These are phyloP conservation scores for Globia sparganii DNA, from an alignment of 2,888 invertebrate species.

Conservation along the genomic window DNA sequence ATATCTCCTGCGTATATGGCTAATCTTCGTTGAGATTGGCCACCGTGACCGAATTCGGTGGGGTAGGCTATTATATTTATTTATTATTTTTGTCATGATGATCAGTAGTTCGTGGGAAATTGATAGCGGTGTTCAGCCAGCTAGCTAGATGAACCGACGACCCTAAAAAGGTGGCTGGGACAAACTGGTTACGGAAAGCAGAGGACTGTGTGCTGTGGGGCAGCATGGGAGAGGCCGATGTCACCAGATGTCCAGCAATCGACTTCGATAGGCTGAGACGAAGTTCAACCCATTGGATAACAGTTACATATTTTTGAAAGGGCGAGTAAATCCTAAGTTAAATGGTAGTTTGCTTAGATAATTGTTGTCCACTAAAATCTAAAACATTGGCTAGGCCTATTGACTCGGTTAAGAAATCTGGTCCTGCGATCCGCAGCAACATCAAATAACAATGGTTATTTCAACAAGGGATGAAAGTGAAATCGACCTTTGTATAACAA, in stretches of 20 bases:
- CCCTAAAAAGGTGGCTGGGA: too few relatives aligned
- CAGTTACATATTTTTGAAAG: too few relatives aligned
- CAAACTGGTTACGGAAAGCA: too few relatives aligned
- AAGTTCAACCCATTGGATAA: too few relatives aligned
- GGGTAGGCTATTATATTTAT: too few relatives aligned
- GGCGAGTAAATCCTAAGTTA: not conserved
- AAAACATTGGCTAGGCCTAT: not conserved
- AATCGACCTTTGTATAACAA: not conserved
- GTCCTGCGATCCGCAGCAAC: not conserved
- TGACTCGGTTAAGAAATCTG: not conserved
- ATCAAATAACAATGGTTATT: not conserved
- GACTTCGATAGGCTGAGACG: too few relatives aligned
- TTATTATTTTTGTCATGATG: constrained; percentile 14
- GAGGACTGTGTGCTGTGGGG: too few relatives aligned
- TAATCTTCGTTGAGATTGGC: too few relatives aligned
- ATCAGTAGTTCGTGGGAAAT: constrained; percentile 31
- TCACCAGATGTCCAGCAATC: too few relatives aligned
- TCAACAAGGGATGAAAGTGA: not conserved
- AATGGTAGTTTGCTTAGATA: not conserved
- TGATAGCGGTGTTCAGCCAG: not conserved
- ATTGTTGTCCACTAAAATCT: not conserved
- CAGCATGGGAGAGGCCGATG: too few relatives aligned
- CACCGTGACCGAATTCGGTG: too few relatives aligned
- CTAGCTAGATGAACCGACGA: not conserved
- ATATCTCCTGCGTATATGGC: too few relatives aligned